phyloP scores from a whole-genome alignment of 2,113 vertebrate genomes.

The Mormyrus iriodes region DNA sequence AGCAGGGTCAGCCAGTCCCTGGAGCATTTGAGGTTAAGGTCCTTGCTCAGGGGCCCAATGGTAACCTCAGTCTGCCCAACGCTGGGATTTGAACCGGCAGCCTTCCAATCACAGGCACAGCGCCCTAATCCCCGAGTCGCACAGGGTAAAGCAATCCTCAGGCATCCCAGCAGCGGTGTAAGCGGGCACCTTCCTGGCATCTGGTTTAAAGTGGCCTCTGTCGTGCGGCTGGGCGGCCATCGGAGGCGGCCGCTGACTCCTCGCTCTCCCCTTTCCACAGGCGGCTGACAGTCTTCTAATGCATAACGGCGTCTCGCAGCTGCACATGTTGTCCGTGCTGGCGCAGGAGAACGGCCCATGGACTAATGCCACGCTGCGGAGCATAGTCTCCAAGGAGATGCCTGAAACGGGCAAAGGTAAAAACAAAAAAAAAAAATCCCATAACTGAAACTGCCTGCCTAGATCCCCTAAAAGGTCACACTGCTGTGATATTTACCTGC shows the following conservation, averaged over 20 bases:
- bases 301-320: conserved; percentile 75
- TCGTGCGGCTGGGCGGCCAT: background rate
- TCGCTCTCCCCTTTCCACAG: conserved; percentile 50
- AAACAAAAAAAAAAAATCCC: background rate
- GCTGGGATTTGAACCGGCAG: background rate
- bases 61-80: background rate
- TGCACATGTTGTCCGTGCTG: conserved; percentile 69
- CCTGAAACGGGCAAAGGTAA: conserved; percentile 70
- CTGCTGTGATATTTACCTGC: background rate
- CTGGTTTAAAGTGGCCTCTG: background rate
- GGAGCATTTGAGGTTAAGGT: background rate
- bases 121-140: background rate
- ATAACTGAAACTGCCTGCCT: background rate
- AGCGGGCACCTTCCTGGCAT: background rate
- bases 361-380: conserved; percentile 70
- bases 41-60: background rate
- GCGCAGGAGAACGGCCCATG: conserved; percentile 76
- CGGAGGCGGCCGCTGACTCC: background rate
- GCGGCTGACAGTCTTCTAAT: conserved; percentile 72
- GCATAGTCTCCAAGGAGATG: conserved; percentile 69
- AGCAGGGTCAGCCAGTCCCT: background rate
- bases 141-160: background rate
- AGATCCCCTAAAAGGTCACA: background rate
- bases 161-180: background rate
- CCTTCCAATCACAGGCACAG: background rate